phyloP scores from a whole-genome alignment of 2,888 invertebrate genomes.

The Colostygia pectinataria region DNA sequence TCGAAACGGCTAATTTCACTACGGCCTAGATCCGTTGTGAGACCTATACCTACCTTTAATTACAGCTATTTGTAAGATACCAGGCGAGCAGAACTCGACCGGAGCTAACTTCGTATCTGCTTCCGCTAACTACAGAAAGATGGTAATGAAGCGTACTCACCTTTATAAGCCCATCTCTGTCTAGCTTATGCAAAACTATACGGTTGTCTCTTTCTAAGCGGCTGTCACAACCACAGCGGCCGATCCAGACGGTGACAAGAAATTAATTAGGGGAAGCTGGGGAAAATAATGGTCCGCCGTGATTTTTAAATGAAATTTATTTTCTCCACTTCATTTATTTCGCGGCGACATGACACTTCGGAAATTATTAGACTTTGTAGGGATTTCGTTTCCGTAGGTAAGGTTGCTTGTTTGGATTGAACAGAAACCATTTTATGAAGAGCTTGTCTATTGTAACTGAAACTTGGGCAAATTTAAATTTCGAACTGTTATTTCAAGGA shows the following conservation, averaged over 20 bases:
- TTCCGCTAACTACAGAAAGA: slow-evolving; percentile 77
- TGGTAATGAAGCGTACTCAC: slow-evolving; percentile 77
- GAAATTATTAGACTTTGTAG: slow-evolving; percentile 76
- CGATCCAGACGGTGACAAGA: slow-evolving; percentile 80
- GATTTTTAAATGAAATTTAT: slow-evolving; percentile 83
- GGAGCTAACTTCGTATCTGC: slow-evolving; percentile 72
- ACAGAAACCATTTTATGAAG: slow-evolving; percentile 38
- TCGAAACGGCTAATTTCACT: no score
- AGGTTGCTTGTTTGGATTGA: slow-evolving; percentile 62
- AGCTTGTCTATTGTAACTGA: slow-evolving; percentile 5
- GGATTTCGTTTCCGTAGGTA: slow-evolving; percentile 60
- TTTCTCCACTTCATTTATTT: slow-evolving; percentile 81
- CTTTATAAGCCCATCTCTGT: slow-evolving; percentile 58
- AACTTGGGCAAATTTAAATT: neutral
- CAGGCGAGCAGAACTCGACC: slow-evolving; percentile 65
- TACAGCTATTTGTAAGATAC: slow-evolving; percentile 71
- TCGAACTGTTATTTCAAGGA: no score
- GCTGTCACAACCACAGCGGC: slow-evolving; percentile 76
- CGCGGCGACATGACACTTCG: slow-evolving; percentile 78
- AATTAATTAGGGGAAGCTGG: slow-evolving; percentile 81
- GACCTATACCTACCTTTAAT: slow-evolving; percentile 1
- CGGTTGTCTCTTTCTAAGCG: slow-evolving; percentile 50
- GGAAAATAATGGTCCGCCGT: slow-evolving; percentile 79
- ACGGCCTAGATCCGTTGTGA: neutral
- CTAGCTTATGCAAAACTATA: slow-evolving; percentile 28